A percentile compares a stretch with the other conserved stretches of the same genome.
Conservation (phyloP, 2,888 invertebrate genomes). For the Tillus elongatus region DNA sequence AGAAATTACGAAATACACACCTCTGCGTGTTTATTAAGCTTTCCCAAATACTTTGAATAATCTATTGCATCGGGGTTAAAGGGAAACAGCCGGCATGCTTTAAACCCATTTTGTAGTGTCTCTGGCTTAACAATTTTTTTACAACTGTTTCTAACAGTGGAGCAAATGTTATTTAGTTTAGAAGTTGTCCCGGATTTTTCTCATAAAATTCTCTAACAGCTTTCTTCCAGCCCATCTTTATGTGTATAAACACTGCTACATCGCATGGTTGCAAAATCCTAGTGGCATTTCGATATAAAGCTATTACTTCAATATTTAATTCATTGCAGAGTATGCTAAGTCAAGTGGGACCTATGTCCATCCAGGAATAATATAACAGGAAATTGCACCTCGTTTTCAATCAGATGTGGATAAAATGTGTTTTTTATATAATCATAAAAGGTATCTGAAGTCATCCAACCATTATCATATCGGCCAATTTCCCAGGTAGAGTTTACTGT, state of each 20-base stretch:
- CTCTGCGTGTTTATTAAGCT: too few relatives aligned
- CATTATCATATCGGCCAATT: constrained; percentile 12
- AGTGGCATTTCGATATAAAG: constrained; percentile 17
- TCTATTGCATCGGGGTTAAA: constrained; percentile 19
- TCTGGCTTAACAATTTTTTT: constrained; percentile 16
- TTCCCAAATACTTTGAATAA: too few relatives aligned
- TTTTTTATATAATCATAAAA: constrained; percentile 17
- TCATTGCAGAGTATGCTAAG: constrained; percentile 15
- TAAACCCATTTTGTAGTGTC: constrained; percentile 20
- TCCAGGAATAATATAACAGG: constrained; percentile 17
- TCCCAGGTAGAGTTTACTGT: constrained; percentile 13
- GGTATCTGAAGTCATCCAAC: constrained; percentile 15
- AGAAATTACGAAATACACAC: too few relatives aligned
- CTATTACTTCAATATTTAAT: constrained; percentile 16
- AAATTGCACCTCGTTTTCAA: constrained; percentile 9
- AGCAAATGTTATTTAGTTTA: constrained; percentile 19
- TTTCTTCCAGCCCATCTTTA: constrained; percentile 14
- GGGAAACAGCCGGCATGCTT: constrained; percentile 19
- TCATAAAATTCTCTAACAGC: constrained; percentile 17
- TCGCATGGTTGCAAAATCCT: constrained; percentile 18
- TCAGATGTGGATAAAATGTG: constrained; percentile 14
- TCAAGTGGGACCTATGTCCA: constrained; percentile 17
- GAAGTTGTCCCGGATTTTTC: constrained; percentile 12
- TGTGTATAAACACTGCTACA: constrained; percentile 16
- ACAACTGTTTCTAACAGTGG: constrained; percentile 20